Evolutionary conservation across 1,140 invertebrate genomes (phyloP).

Genomic region (Drosophila obscura): DNA sequence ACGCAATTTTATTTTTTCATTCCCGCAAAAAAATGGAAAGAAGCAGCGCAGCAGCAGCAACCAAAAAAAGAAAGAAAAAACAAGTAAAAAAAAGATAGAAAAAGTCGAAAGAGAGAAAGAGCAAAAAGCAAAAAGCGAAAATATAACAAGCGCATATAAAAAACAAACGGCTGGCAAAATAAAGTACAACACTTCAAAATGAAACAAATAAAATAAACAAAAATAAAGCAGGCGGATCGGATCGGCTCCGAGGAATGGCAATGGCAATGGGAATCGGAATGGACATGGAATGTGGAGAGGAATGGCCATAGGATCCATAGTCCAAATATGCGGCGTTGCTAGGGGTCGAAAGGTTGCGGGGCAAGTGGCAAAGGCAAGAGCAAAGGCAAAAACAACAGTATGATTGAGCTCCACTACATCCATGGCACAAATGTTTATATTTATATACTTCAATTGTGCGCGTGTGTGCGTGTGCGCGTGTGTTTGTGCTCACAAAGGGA

Average conservation of each 20-base stretch:
- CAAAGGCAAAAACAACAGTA: neutral
- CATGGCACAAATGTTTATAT: too few relatives aligned
- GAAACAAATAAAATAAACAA: constrained; percentile 53
- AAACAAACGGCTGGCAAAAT: constrained; percentile 46
- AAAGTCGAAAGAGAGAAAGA: neutral
- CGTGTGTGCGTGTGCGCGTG: too few relatives aligned
- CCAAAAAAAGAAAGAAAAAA: constrained; percentile 14
- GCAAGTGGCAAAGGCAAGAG: neutral
- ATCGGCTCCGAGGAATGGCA: constrained; percentile 6
- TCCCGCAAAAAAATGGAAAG: constrained; percentile 23
- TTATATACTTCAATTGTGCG: too few relatives aligned
- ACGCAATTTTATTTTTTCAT: constrained; percentile 79
- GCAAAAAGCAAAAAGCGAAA: constrained; percentile 4
- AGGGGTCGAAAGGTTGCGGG: neutral
- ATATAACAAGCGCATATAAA: constrained; percentile 24
- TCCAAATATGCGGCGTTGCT: neutral
- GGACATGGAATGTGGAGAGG: constrained; percentile 4
- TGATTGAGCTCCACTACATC: too few relatives aligned
- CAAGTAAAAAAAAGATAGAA: constrained; percentile 19
- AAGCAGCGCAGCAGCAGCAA: constrained; percentile 7
- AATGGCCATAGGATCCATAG: constrained; percentile 1
- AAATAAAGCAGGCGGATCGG: constrained; percentile 29
- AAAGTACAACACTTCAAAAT: constrained; percentile 59
- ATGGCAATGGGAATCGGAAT: neutral
- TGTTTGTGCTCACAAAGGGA: constrained; percentile 1